These are phyloP conservation scores for Pseudolaguvia tuberculata DNA, from an alignment of 2,113 vertebrate genomes.

Conservation along the genomic window DNA sequence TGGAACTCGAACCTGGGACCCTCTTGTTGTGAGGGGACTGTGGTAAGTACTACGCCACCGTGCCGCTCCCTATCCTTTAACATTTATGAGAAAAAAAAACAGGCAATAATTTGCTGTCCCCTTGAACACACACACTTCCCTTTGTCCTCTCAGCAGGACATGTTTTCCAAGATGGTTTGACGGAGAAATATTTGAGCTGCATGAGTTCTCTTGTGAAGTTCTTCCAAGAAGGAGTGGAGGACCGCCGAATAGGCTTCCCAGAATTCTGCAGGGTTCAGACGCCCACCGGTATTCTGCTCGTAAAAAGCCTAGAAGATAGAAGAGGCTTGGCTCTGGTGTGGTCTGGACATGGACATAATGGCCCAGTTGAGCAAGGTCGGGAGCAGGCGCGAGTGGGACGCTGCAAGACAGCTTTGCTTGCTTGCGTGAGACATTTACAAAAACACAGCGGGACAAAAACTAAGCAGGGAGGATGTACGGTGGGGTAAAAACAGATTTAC, in stretches of 20 bases:
- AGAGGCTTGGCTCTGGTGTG: constrained; percentile 43
- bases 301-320: constrained; percentile 52
- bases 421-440: not conserved
- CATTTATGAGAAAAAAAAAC: constrained; percentile 14
- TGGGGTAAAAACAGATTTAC: not conserved
- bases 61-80: too few species aligned
- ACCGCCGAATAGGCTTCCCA: constrained; percentile 70
- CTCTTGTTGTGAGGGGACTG: too few species aligned
- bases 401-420: constrained; percentile 3
- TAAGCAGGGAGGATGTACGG: not conserved
- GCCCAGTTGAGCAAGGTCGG: constrained; percentile 13
- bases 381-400: not conserved
- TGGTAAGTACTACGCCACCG: too few species aligned
- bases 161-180: constrained; percentile 75
- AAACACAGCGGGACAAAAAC: not conserved
- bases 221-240: constrained; percentile 62
- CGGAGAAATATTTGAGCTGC: constrained; percentile 69
- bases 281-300: constrained; percentile 57
- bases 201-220: constrained; percentile 66
- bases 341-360: constrained; percentile 44
- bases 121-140: constrained; percentile 45
- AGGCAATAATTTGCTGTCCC: constrained; percentile 32
- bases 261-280: constrained; percentile 65
- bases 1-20: too few species aligned
- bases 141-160: constrained; percentile 63